Evolutionary conservation across 2,113 vertebrate genomes (phyloP).

Genomic region (Oreochromis niloticus): DNA sequence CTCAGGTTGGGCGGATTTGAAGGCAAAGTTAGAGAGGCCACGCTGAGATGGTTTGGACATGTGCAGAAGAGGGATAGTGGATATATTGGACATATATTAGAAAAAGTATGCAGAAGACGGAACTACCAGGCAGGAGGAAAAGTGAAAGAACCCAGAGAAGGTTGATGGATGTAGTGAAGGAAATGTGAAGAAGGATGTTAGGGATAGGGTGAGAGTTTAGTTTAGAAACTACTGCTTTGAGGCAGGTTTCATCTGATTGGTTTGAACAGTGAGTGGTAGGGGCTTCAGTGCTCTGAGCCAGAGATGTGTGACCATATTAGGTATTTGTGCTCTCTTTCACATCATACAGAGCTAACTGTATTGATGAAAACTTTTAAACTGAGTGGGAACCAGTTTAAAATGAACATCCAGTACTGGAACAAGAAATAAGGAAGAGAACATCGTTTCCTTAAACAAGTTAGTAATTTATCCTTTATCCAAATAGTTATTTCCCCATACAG

Average conservation of each 20-base stretch:
- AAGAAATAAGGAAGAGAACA: background rate
- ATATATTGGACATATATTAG: background rate
- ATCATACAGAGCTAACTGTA: background rate
- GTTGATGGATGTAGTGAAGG: background rate
- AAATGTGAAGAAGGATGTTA: background rate
- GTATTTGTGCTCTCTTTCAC: background rate
- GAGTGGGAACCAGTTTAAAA: background rate
- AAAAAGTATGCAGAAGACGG: background rate
- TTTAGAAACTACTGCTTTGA: background rate
- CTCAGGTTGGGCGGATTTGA: background rate
- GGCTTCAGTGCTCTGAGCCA: background rate
- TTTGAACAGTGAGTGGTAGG: background rate
- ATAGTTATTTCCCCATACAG: background rate
- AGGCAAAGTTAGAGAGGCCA: background rate
- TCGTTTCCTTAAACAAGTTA: background rate
- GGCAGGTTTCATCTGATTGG: background rate
- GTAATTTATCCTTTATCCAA: background rate
- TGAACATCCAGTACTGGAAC: background rate
- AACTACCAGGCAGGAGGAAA: background rate
- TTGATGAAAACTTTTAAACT: background rate
- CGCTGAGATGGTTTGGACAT: too few relatives aligned
- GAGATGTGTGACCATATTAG: background rate
- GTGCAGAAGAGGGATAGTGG: background rate
- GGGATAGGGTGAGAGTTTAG: background rate
- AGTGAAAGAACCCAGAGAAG: fast-evolving